Base-by-base conservation (phyloP, 2,888 invertebrate genomes). In the Eubasilissa splendida region DNA sequence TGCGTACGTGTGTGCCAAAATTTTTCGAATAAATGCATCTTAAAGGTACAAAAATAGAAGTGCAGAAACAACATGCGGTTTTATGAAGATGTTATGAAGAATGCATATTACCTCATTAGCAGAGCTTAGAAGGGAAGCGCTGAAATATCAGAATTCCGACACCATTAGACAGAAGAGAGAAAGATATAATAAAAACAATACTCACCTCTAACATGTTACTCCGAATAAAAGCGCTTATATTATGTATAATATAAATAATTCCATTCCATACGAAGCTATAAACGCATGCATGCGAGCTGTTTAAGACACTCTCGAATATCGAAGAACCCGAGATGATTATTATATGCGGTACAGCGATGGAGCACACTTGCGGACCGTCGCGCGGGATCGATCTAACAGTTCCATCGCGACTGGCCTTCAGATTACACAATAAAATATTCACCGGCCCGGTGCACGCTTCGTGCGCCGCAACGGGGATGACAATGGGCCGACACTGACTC, bases 401-500 rank as follows among this genome's bases (percentile, higher is more conserved):
- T 31, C 10, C 42, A 33, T 74, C 60, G 53, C 60, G 42, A 60
- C 65, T 33, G 66, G 53, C 76, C 76, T 76, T 76, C 75, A 52
- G 42, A 14, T 3, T 53, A 10, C 22, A 70, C 70, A 70, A 70
- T 70, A 70, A 14, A 68, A 68, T 11, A 42, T 42, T 42, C 11
- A 22, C 70, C 11, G 70, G 10, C 31, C 10, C 22, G 22, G 53
- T 50, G 52, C 53, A 54, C 70, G 31, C 22, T 70, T 42, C 4
- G 70, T 1, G 14, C 65, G 65, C n/a, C 52, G 31, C 11, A 60
- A 60, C 52, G 60, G 31, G 50, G 60, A 60, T 52, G 77, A 79
- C 70, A 79, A 65, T 79, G 33, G 71, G 74, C 33, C 42, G 42
- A 73, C 79, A 74, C 63, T 74, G 79, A 74, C 60, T 60, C 52